Base-by-base conservation (phyloP, 2,888 invertebrate species). In the Alloplasta piceator region DNA sequence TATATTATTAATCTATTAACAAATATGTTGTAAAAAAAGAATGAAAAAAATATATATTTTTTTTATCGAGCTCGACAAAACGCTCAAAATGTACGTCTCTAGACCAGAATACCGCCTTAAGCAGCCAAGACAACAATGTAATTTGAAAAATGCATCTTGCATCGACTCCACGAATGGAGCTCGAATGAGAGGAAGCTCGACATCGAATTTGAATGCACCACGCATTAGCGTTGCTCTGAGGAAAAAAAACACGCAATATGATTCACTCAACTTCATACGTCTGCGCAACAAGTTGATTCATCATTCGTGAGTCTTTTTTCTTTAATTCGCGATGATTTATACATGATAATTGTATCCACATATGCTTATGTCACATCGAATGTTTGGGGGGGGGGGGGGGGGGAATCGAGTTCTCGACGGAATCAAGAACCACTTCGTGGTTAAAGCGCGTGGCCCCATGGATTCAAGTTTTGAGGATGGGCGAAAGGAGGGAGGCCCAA, bases 371-470 rank as follows among this genome's bases (percentile, higher is more conserved):
- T 52, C 36, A 14, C 39, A 43, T 16, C 43, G 52, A 7, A 50
- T 52, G 61, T 43, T 43, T 26, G 58, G 26, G 55, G 14, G 70
- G 1, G 10, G 46, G 58, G 43, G 26, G 43, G 58, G 26, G 55
- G 14, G 70, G 1, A 4, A 58, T 70, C 56, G 26, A 46, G 14
- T 67, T 52, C 58, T 52, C 36, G 6, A 67, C 58, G 56, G 41
- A 72, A 39, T 63, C 56, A 10, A 55, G 63, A 50, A 58, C 9
- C 41, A 50, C 41, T 14, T 66, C 16, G 70, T 41, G 64, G 52
- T 36, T 26, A 73, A 81, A 66, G 78, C 78, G 63, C 73, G 64
- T 74, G 74, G 73, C 64, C 26, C 58, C 46, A 61, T 68, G 58
- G 64, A 64, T 77, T 60, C 60, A 14, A 73, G 68, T 68, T 68